Conservation (phyloP, 2,888 invertebrate genomes). For the Cryptus viduatorius region DNA sequence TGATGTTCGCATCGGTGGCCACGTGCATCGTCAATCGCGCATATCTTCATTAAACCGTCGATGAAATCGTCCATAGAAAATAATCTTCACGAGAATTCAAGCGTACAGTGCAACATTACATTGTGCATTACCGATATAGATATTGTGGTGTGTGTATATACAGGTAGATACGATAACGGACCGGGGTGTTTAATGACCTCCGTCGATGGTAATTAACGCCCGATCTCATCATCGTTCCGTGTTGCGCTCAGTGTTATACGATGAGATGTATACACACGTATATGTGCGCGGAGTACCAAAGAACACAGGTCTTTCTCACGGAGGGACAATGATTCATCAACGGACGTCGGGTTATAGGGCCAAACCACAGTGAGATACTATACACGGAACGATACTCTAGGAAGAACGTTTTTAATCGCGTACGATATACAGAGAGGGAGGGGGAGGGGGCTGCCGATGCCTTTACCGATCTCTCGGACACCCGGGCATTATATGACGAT, state of each 20-base stretch:
- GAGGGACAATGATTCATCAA: slow-evolving; percentile 67
- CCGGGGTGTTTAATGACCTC: slow-evolving; percentile 73
- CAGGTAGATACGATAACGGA: slow-evolving; percentile 71
- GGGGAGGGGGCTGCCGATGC: slow-evolving; percentile 22
- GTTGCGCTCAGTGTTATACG: slow-evolving; percentile 47
- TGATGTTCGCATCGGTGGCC: slow-evolving; percentile 22
- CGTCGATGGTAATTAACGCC: slow-evolving; percentile 75
- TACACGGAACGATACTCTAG: slow-evolving; percentile 2
- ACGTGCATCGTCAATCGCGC: slow-evolving; percentile 45
- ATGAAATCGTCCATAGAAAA: slow-evolving; percentile 69
- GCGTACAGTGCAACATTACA: slow-evolving; percentile 44
- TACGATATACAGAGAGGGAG: slow-evolving; percentile 13
- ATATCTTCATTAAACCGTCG: slow-evolving; percentile 35
- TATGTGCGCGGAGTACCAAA: slow-evolving; percentile 24
- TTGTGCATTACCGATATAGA: slow-evolving; percentile 16
- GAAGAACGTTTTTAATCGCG: slow-evolving; percentile 12
- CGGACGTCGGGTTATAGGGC: slow-evolving; percentile 53
- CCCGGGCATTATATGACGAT: slow-evolving; percentile 32
- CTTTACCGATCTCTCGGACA: slow-evolving; percentile 30
- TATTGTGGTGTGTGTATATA: slow-evolving; percentile 24
- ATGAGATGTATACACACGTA: slow-evolving; percentile 17
- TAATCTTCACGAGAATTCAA: slow-evolving; percentile 74
- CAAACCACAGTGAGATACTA: slow-evolving; percentile 3
- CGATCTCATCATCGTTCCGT: slow-evolving; percentile 64
- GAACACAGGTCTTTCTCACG: slow-evolving; percentile 64